phyloP scores from a whole-genome alignment of 2,888 invertebrate species.

The Entomobrya multifasciata region DNA sequence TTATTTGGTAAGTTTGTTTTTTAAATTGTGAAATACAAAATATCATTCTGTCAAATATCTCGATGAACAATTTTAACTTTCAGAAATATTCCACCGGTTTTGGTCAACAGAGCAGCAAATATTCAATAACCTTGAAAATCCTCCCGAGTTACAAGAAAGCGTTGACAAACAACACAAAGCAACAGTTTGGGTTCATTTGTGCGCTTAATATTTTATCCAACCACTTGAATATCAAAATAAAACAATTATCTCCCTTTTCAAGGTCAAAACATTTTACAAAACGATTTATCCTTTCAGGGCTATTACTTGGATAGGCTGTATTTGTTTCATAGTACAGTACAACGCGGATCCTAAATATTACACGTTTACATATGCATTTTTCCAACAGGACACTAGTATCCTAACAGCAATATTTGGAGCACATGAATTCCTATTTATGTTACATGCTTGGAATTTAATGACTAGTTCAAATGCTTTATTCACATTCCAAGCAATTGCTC shows the following conservation, averaged over 20 bases:
- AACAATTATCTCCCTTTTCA: too few relatives aligned
- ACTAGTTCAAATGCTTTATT: constrained; percentile 30
- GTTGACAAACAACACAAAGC: constrained; percentile 18
- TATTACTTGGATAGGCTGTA: constrained; percentile 45
- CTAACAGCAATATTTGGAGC: constrained; percentile 35
- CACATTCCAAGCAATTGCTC: too few relatives aligned
- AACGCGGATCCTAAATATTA: constrained; percentile 58
- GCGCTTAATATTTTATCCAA: background rate
- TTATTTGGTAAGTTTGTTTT: constrained; percentile 40
- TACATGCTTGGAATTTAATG: constrained; percentile 62
- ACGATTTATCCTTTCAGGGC: constrained; percentile 42
- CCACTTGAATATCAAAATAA: too few relatives aligned
- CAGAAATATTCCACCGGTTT: constrained; percentile 43
- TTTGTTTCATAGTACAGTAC: constrained; percentile 50
- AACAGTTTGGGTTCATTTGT: constrained; percentile 58
- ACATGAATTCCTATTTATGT: constrained; percentile 62
- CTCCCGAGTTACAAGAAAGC: background rate
- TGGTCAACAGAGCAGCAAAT: constrained; percentile 33
- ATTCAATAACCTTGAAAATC: constrained; percentile 6
- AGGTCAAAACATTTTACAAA: too few relatives aligned
- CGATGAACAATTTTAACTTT: too few relatives aligned
- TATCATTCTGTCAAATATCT: background rate
- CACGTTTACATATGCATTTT: constrained; percentile 53
- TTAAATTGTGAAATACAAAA: background rate
- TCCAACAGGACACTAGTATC: constrained; percentile 1